Conservation (phyloP, 2,797 vertebrate species). For the Dicrostonyx torquatus region DNA sequence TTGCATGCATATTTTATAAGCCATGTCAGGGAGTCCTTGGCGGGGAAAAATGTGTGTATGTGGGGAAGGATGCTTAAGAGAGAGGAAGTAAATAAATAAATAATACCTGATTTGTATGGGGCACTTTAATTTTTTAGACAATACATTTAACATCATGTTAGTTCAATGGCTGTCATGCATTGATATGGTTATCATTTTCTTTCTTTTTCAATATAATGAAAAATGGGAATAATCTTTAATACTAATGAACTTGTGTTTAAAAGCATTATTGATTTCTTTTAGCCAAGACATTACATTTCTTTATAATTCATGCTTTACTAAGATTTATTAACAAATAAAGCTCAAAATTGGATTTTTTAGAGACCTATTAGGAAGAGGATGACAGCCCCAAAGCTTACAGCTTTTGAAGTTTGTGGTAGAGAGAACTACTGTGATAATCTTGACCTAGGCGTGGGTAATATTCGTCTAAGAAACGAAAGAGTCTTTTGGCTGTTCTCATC, state of each 20-base stretch:
- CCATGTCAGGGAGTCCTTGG: slow-evolving; percentile 18
- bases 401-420: background rate
- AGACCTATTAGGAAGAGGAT: slow-evolving; percentile 24
- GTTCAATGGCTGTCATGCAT: slow-evolving; percentile 36
- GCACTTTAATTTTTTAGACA: slow-evolving; percentile 55
- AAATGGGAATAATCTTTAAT: slow-evolving; percentile 77
- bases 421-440: background rate
- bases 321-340: slow-evolving; percentile 77
- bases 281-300: slow-evolving; percentile 66
- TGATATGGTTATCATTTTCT: slow-evolving; percentile 65
- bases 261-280: slow-evolving; percentile 77
- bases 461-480: background rate
- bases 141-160: slow-evolving; percentile 50
- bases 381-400: background rate
- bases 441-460: background rate
- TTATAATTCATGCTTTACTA: slow-evolving; percentile 76
- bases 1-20: slow-evolving; percentile 41
- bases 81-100: slow-evolving; percentile 58
- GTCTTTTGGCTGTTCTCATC: background rate
- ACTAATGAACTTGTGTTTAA: slow-evolving; percentile 78
- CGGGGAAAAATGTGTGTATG: background rate
- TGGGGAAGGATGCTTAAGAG: background rate
- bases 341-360: slow-evolving; percentile 67
- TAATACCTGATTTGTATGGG: slow-evolving; percentile 40
- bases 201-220: slow-evolving; percentile 73